These are phyloP conservation scores for Salarias fasciatus DNA, from an alignment of 2,797 vertebrate genomes.

Conservation along the genomic window DNA sequence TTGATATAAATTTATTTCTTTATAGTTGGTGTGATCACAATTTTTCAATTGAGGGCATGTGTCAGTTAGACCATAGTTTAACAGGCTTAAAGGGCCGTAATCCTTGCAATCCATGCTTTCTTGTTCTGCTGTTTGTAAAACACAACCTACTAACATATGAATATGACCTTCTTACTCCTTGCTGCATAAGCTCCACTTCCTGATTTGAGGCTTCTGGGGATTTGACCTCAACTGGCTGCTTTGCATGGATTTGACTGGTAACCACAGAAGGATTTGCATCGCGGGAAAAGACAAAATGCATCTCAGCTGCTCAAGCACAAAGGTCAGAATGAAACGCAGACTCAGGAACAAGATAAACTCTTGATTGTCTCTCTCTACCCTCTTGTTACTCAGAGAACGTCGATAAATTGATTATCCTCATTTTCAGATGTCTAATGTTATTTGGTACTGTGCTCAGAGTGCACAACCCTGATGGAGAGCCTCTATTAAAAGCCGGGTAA, in stretches of 20 bases:
- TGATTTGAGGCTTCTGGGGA: slow-evolving; percentile 47
- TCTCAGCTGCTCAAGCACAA: slow-evolving; percentile 39
- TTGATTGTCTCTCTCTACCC: slow-evolving; percentile 2
- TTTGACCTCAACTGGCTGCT: slow-evolving; percentile 52
- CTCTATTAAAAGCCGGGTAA: slow-evolving; percentile 3
- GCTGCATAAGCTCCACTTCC: slow-evolving; percentile 22
- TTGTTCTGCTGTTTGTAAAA: slow-evolving; percentile 10
- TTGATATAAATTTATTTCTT: no score
- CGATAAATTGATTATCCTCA: slow-evolving; percentile 44
- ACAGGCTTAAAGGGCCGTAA: slow-evolving; percentile 3
- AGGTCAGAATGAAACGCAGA: slow-evolving; percentile 42
- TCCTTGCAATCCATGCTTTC: slow-evolving; percentile 6
- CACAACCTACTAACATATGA: slow-evolving; percentile 17
- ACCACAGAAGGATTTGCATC: slow-evolving; percentile 68
- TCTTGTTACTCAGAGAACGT: slow-evolving; percentile 22
- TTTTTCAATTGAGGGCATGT: neutral
- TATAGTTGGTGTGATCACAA: no score
- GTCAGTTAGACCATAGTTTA: slow-evolving; percentile 19
- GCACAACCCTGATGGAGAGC: neutral
- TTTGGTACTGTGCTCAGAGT: slow-evolving; percentile 13
- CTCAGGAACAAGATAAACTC: slow-evolving; percentile 27
- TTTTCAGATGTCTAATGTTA: slow-evolving; percentile 27
- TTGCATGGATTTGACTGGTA: slow-evolving; percentile 73
- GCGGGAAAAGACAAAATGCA: slow-evolving; percentile 29
- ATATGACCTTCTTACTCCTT: slow-evolving; percentile 45